These are phyloP conservation scores for Xenopus borealis DNA, from an alignment of 2,113 vertebrate species.

Conservation along the genomic window DNA sequence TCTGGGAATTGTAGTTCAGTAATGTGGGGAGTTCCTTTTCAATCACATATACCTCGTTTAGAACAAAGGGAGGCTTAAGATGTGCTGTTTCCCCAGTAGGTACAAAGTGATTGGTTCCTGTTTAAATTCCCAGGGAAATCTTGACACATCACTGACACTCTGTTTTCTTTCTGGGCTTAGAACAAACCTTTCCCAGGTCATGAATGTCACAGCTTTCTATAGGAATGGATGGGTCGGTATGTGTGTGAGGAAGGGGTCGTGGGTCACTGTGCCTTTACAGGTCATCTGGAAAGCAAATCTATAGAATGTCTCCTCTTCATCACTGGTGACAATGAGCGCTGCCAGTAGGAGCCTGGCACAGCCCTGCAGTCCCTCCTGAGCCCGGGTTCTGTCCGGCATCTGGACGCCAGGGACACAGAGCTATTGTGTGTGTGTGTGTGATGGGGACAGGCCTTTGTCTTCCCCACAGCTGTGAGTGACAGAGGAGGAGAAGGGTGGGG, in stretches of 20 bases:
- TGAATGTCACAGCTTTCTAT: constrained; percentile 55
- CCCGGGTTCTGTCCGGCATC: constrained; percentile 69
- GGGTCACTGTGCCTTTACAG: constrained; percentile 40
- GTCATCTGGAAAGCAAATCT: constrained; percentile 74
- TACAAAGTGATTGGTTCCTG: constrained; percentile 30
- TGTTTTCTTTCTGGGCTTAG: constrained; percentile 71
- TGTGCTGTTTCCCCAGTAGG: neutral
- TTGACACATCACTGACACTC: constrained; percentile 63
- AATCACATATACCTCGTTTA: neutral
- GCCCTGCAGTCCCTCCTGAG: constrained; percentile 65
- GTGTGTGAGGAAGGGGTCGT: constrained; percentile 57
- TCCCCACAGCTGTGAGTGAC: constrained; percentile 69
- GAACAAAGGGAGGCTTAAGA: neutral
- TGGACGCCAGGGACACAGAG: constrained; percentile 69
- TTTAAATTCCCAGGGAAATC: constrained; percentile 41
- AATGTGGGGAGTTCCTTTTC: no score
- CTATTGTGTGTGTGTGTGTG: constrained; percentile 60
- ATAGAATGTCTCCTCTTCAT: constrained; percentile 79
- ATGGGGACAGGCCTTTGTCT: constrained; percentile 66
- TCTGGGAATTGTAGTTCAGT: no score
- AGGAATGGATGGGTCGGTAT: constrained; percentile 63
- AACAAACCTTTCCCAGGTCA: constrained; percentile 59
- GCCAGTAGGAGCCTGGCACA: constrained; percentile 77
- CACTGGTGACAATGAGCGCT: constrained; percentile 77
- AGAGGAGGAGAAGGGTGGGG: constrained; percentile 47